phyloP scores from a whole-genome alignment of 2,113 vertebrate species.

The Trematocara marginatum region DNA sequence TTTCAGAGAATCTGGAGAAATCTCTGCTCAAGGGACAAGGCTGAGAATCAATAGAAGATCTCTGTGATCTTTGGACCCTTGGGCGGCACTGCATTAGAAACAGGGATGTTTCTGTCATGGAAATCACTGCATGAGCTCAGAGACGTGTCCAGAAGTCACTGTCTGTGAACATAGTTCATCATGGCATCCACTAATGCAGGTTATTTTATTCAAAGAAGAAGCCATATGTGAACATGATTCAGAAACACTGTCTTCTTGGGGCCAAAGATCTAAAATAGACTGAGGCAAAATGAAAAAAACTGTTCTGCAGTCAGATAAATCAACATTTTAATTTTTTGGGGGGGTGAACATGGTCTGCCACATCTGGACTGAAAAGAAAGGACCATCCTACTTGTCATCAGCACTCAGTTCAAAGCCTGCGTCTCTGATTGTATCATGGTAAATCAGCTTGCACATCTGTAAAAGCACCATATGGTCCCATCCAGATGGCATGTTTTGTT shows the following conservation, averaged over 20 bases:
- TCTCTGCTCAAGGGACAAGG: background rate
- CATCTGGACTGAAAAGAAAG: background rate
- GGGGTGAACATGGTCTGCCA: background rate
- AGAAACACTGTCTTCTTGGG: background rate
- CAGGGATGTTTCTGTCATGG: background rate
- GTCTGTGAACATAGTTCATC: background rate
- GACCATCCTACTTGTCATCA: background rate
- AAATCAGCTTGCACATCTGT: background rate
- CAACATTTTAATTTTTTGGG: accelerated
- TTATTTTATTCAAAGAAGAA: background rate
- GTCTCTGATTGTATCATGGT: background rate
- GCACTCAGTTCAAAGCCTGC: background rate
- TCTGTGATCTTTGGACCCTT: background rate
- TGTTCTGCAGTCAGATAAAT: background rate
- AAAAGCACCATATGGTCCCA: background rate
- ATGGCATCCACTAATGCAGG: background rate
- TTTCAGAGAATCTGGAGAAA: background rate
- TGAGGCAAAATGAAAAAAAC: background rate
- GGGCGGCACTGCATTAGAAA: accelerated
- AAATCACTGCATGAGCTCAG: background rate
- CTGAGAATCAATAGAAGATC: background rate
- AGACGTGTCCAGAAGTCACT: background rate
- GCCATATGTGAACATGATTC: background rate
- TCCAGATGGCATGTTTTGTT: background rate
- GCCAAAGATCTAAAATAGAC: background rate